Evolutionary conservation across 2,888 invertebrate species (phyloP), one percentile per base, ranked within the genome.

Genomic region (Anthophora plumipes): DNA sequence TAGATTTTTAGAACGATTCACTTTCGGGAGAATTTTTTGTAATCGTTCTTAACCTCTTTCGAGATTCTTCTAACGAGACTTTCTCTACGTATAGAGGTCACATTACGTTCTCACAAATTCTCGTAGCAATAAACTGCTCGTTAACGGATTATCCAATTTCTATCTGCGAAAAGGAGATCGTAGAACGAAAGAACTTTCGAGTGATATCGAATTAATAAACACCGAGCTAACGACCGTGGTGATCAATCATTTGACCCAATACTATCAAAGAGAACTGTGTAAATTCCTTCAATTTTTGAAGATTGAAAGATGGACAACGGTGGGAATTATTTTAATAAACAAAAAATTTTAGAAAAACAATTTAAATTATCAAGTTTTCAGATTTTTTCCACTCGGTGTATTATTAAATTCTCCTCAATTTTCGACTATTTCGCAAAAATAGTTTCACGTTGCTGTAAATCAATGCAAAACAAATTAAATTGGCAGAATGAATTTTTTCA

Each of bases 41-140:
- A 54, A 54, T 25, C 43, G 22, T 17, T 25, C 11, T 25, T 0
- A 2, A n/a, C 39, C 17, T 41, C 22, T 8, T 60, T 20, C 12
- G 20, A n/a, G n/a, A n/a, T n/a, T n/a, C n/a, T n/a, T n/a, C n/a
- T n/a, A n/a, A n/a, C n/a, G n/a, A n/a, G n/a, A 48, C 63, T 63
- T 63, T 63, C 64, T 3, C 50, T 12, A n/a, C 4, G 8, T 8
- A 60, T 4, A 50, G 20, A 9, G n/a, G 11, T 31, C 0, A n/a
- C 39, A 0, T 17, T 4, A 12, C 7, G 0, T 22, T 57, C 7
- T 6, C n/a, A 9, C 50, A 5, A 64, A 39, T 7, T 55, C 2
- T 31, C 31, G 31, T 14, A 0, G 64, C 50, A 22, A 50, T 64
- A 50, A 64, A 64, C 14, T 64, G 50, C 50, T 52, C 20, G 20